Evolutionary conservation across 2,888 invertebrate genomes (phyloP).

Genomic region (Chrysolina haemoptera): DNA sequence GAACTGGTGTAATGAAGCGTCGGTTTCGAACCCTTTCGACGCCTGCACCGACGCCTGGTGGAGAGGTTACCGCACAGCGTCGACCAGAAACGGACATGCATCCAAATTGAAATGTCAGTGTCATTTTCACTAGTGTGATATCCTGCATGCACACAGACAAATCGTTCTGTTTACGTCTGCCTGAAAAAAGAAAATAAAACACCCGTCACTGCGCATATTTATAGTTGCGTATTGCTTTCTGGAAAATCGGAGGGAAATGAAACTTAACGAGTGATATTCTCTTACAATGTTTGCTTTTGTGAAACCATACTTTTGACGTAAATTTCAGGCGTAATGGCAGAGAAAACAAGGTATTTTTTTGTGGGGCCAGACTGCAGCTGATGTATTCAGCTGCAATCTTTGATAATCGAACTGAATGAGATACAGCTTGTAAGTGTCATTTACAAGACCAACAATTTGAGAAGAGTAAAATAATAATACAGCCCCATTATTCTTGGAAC

Average conservation of each 20-base stretch:
- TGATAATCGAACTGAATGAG: too few species aligned
- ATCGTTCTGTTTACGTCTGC: constrained; percentile 62
- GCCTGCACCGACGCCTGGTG: constrained; percentile 55
- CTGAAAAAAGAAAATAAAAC: constrained; percentile 56
- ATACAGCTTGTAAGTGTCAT: too few species aligned
- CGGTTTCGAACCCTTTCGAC: constrained; percentile 49
- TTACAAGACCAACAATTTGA: too few species aligned
- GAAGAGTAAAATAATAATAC: too few species aligned
- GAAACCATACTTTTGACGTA: neutral
- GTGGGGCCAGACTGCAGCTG: too few species aligned
- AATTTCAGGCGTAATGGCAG: neutral
- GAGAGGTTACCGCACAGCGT: constrained; percentile 58
- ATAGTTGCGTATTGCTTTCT: constrained; percentile 17
- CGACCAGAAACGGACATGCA: constrained; percentile 59
- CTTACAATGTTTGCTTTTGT: neutral
- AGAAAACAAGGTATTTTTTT: too few species aligned
- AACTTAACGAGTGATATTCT: constrained; percentile 14
- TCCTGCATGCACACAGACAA: constrained; percentile 58
- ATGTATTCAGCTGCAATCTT: too few species aligned
- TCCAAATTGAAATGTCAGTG: constrained; percentile 69
- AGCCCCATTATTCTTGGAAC: too few species aligned
- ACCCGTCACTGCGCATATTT: constrained; percentile 36
- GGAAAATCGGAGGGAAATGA: constrained; percentile 8
- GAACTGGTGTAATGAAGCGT: constrained; percentile 53
- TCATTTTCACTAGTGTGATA: constrained; percentile 65